phyloP scores from a whole-genome alignment of 1,140 invertebrate genomes.

The Penaeus chinensis region DNA sequence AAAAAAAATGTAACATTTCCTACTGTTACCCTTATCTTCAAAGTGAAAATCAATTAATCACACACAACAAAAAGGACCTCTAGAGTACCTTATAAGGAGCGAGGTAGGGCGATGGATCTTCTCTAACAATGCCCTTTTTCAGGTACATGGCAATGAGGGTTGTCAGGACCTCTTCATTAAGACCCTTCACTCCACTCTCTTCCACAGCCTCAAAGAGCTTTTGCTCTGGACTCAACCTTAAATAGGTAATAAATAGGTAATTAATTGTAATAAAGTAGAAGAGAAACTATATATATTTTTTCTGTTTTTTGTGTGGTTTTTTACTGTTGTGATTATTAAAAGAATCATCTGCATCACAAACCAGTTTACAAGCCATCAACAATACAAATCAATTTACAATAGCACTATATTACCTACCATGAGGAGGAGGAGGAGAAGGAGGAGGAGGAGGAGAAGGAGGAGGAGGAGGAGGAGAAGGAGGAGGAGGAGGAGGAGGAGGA shows the following conservation, averaged over 20 bases:
- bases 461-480: neutral
- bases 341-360: too few species aligned
- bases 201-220: slow-evolving; percentile 42
- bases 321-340: too few species aligned
- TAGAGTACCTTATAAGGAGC: slow-evolving; percentile 23
- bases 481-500: neutral
- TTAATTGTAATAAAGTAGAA: too few species aligned
- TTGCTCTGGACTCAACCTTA: slow-evolving; percentile 47
- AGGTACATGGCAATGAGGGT: slow-evolving; percentile 43
- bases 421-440: neutral
- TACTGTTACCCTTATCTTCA: too few species aligned
- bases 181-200: slow-evolving; percentile 40
- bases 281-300: too few species aligned
- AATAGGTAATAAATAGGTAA: neutral
- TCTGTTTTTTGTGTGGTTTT: too few species aligned
- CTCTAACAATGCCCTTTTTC: slow-evolving; percentile 37
- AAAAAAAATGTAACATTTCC: neutral
- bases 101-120: slow-evolving; percentile 35
- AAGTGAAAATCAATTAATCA: too few species aligned
- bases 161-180: slow-evolving; percentile 33
- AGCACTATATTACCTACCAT: too few species aligned
- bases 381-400: too few species aligned
- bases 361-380: too few species aligned
- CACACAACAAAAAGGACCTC: neutral
- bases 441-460: neutral